These are phyloP conservation scores for Pseudoips prasinana DNA, from an alignment of 2,888 invertebrate species.

Conservation along the genomic window DNA sequence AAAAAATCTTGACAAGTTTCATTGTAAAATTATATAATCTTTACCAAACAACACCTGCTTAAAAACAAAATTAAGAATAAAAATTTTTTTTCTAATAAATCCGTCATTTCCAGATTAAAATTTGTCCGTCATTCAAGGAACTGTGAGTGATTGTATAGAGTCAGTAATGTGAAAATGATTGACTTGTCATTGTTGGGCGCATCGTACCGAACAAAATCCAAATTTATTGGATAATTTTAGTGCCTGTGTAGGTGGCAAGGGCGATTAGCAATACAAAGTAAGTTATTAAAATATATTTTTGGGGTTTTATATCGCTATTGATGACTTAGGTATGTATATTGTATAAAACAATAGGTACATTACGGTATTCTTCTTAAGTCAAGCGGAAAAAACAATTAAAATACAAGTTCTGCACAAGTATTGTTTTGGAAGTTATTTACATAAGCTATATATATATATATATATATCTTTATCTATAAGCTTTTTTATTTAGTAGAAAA, in stretches of 20 bases:
- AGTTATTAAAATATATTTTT: constrained; percentile 18
- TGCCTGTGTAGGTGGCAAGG: constrained; percentile 46
- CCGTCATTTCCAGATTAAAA: constrained; percentile 46
- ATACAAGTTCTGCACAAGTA: too few species aligned
- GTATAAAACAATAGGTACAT: too few species aligned
- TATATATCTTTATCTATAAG: too few species aligned
- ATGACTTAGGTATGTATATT: too few species aligned
- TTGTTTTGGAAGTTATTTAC: too few species aligned
- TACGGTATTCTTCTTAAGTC: too few species aligned
- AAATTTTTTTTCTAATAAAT: constrained; percentile 34
- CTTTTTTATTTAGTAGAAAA: too few species aligned
- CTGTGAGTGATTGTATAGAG: constrained; percentile 34
- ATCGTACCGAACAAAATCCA: constrained; percentile 52
- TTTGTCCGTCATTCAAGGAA: constrained; percentile 40
- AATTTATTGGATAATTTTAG: constrained; percentile 64
- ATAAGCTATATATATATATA: too few species aligned
- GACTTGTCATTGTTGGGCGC: constrained; percentile 52
- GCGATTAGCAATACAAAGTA: constrained; percentile 14
- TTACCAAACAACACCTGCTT: constrained; percentile 35
- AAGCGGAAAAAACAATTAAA: too few species aligned
- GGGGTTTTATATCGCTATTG: too few species aligned
- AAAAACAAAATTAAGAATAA: constrained; percentile 6
- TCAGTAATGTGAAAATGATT: constrained; percentile 67
- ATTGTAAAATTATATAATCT: constrained; percentile 25
- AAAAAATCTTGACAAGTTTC: constrained; percentile 25